phyloP scores from a whole-genome alignment of 2,113 vertebrate genomes.

The Azemiops feae region DNA sequence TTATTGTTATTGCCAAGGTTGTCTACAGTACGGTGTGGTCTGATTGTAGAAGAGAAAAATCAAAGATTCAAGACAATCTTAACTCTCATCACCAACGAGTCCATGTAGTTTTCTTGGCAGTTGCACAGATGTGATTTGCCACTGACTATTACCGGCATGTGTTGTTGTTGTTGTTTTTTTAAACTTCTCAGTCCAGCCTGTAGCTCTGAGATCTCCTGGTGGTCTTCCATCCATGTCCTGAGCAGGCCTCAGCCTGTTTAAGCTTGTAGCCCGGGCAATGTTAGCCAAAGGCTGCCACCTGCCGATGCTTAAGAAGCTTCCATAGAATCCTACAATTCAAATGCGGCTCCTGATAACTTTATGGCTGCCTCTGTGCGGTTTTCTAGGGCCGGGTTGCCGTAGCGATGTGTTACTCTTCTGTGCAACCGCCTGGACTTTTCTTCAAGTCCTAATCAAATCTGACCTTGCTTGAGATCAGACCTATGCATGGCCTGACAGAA shows the following conservation, averaged over 20 bases:
- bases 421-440: neutral
- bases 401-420: rapidly evolving
- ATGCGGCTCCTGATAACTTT: neutral
- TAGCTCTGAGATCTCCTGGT: neutral
- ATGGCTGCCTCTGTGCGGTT: neutral
- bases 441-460: neutral
- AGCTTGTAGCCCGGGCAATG: neutral
- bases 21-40: no score
- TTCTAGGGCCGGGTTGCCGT: neutral
- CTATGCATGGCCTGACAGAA: neutral
- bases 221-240: neutral
- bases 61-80: neutral
- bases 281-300: neutral
- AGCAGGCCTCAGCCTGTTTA: neutral
- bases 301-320: neutral
- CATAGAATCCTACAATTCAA: neutral
- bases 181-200: neutral
- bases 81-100: no score
- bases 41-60: neutral
- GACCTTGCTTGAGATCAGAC: neutral
- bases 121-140: neutral
- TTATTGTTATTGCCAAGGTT: no score
- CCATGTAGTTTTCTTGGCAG: neutral
- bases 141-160: neutral
- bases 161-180: neutral